Conservation (phyloP, 2,113 vertebrate species). For the Climacteris rufus region DNA sequence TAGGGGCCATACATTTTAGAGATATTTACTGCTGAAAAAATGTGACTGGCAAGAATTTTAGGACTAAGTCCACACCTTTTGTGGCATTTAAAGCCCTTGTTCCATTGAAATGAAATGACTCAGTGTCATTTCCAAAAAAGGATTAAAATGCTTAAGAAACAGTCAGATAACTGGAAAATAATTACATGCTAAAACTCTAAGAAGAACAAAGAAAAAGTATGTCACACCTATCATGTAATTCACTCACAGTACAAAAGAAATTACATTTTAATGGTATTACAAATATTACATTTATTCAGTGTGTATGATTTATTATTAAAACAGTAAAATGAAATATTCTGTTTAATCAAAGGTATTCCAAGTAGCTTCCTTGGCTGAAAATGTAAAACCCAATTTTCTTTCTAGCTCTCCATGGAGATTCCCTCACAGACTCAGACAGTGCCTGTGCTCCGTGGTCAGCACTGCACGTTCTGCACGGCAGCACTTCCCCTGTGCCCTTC, state of each 20-base stretch:
- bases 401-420: neutral
- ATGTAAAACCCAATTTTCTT: neutral
- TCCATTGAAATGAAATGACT: neutral
- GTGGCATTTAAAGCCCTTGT: neutral
- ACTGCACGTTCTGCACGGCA: rapidly evolving
- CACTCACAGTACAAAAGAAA: conserved; percentile 52
- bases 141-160: neutral
- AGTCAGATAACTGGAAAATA: conserved; percentile 34
- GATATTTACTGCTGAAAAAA: neutral
- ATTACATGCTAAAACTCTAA: neutral
- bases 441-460: neutral
- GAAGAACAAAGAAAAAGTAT: conserved; percentile 5
- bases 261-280: conserved; percentile 59
- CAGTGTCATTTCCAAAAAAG: neutral
- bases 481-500: neutral
- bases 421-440: neutral
- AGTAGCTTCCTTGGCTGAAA: neutral
- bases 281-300: conserved; percentile 58
- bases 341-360: conserved; percentile 43
- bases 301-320: conserved; percentile 64
- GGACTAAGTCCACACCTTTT: neutral
- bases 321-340: conserved; percentile 58
- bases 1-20: neutral
- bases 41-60: neutral
- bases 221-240: conserved; percentile 38